These are phyloP conservation scores for Eurosta solidaginis DNA, from an alignment of 1,140 invertebrate species.

Conservation along the genomic window DNA sequence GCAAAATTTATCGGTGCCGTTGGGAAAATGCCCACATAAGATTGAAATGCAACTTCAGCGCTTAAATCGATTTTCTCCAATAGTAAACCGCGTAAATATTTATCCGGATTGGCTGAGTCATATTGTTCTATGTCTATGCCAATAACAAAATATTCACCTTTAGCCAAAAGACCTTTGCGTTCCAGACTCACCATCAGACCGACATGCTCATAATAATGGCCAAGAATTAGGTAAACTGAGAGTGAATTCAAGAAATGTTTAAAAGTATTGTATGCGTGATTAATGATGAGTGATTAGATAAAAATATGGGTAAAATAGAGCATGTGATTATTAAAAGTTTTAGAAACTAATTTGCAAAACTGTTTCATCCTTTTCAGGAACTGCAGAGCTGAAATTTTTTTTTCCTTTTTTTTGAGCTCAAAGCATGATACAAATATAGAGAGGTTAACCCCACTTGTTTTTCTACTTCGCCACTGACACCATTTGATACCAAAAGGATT, in stretches of 20 bases:
- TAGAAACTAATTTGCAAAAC: too few relatives aligned
- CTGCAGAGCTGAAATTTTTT: too few relatives aligned
- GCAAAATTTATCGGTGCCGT: slow-evolving; percentile 72
- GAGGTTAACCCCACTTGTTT: too few relatives aligned
- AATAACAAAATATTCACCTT: slow-evolving; percentile 66
- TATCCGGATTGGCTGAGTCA: slow-evolving; percentile 72
- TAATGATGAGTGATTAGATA: too few relatives aligned
- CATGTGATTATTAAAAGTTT: too few relatives aligned
- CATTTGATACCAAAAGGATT: too few relatives aligned
- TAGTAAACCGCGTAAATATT: slow-evolving; percentile 76
- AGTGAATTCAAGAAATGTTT: not conserved
- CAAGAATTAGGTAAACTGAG: slow-evolving; percentile 90
- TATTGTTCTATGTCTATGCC: slow-evolving; percentile 85
- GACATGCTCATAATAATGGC: slow-evolving; percentile 84
- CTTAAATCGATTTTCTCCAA: slow-evolving; percentile 63
- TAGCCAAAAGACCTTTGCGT: slow-evolving; percentile 79
- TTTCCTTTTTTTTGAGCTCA: too few relatives aligned
- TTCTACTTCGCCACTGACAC: too few relatives aligned
- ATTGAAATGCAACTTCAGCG: slow-evolving; percentile 66
- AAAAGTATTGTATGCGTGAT: slow-evolving; percentile 13
- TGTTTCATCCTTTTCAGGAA: too few relatives aligned
- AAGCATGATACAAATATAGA: too few relatives aligned
- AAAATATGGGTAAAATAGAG: too few relatives aligned
- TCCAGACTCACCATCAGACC: slow-evolving; percentile 83
- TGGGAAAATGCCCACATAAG: slow-evolving; percentile 75